Conservation (phyloP, 2,888 invertebrate genomes). For the Dinocampus coccinellae region DNA sequence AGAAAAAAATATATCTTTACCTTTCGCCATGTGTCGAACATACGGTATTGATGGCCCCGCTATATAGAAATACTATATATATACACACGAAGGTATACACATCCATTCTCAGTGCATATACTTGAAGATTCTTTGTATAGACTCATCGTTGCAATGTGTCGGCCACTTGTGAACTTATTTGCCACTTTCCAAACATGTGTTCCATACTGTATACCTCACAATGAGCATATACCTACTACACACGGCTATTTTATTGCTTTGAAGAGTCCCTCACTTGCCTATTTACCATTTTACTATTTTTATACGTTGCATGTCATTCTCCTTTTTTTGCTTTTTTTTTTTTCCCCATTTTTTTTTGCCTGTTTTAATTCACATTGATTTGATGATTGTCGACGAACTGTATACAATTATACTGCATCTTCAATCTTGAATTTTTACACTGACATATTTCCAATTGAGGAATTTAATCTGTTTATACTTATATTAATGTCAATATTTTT, state of each 20-base stretch:
- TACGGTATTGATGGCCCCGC: conserved; percentile 38
- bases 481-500: not conserved
- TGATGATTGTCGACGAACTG: no score
- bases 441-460: not conserved
- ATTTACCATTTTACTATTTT: not conserved
- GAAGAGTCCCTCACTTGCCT: not conserved
- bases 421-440: no score
- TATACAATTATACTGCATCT: no score
- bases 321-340: not conserved
- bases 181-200: conserved; percentile 39
- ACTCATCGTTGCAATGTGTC: conserved; percentile 20
- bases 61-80: conserved; percentile 16
- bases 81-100: not conserved
- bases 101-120: conserved; percentile 15
- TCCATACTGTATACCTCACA: conserved; percentile 10
- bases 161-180: conserved; percentile 32
- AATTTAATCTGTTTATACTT: not conserved
- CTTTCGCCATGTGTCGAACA: conserved; percentile 57
- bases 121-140: conserved; percentile 2
- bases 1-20: not conserved
- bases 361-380: no score
- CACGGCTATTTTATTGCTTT: conserved; percentile 18
- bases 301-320: not conserved
- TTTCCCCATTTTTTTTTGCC: not conserved
- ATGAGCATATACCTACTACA: not conserved